phyloP scores from a whole-genome alignment of 2,797 vertebrate species.

The Brotogeris chrysoptera region DNA sequence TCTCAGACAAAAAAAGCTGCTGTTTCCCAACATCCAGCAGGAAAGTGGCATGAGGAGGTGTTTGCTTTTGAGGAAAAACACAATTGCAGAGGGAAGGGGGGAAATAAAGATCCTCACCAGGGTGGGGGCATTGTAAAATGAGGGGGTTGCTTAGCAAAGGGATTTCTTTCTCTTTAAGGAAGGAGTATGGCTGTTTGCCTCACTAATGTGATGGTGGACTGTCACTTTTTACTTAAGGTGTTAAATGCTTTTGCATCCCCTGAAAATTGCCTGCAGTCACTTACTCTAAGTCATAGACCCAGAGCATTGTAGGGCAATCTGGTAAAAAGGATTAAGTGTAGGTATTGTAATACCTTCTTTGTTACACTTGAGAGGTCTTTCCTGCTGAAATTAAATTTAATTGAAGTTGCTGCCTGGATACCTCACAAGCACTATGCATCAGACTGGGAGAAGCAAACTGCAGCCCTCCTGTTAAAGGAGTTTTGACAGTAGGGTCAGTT shows the following conservation, averaged over 20 bases:
- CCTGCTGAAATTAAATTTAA: conserved; percentile 36
- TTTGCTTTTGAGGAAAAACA: background rate
- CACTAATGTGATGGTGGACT: background rate
- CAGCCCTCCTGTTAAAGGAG: background rate
- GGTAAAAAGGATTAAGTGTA: conserved; percentile 25
- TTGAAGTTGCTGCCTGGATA: conserved; percentile 32
- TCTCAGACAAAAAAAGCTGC: background rate
- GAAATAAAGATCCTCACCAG: background rate
- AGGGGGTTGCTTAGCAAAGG: background rate
- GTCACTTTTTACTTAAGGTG: background rate
- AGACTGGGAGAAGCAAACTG: background rate
- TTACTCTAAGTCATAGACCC: background rate
- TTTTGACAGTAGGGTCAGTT: background rate
- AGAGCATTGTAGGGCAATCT: background rate
- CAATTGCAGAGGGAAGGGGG: background rate
- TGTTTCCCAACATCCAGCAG: fast-evolving
- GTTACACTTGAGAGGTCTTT: conserved; percentile 36
- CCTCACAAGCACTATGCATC: background rate
- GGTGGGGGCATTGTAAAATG: background rate
- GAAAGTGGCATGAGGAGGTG: background rate
- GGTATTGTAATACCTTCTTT: conserved; percentile 25
- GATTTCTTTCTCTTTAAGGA: background rate
- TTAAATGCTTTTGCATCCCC: background rate
- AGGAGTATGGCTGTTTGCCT: background rate
- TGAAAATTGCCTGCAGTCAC: background rate